Base-by-base conservation (phyloP, 2,797 vertebrate species). In the Hoplostethus atlanticus region DNA sequence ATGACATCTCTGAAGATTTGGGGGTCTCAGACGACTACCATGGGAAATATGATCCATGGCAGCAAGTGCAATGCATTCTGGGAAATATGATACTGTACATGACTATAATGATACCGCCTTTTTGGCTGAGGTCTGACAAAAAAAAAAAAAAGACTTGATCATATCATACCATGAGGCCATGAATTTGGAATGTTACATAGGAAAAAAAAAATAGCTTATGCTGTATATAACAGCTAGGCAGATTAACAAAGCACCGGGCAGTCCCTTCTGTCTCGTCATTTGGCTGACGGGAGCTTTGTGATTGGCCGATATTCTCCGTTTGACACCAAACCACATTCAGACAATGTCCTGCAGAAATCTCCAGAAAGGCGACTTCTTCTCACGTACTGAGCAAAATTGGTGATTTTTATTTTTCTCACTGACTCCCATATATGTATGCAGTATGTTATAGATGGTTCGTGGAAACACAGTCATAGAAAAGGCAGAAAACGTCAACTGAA, bases 31-130 rank as follows among this genome's bases (percentile, higher is more conserved):
- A 50, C 42, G 59, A 59, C 68, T 5, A 77, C 66, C 15, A n/a
- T 63, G 77, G 81, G 64, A 79, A 53, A 77, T 59, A 61, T 84
- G 80, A 90, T 80, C 47, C 76, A 89, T 84, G 81, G 71, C 61
- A 68, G 77, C 73, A 11, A 71, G 77, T 73, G 60, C 59, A 56
- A 61, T 71, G 66, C 70, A 84, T 87, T 77, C 85, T 64, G 75
- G 74, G 71, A 81, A 71, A 77, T 55, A 28, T 89, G 86, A 91
- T 21, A 21, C 21, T 21, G 21, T 84, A 13, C 85, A 92, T 91
- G 87, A 53, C 56, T 54, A 57, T 64, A 78, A 59, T 78, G 85
- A 83, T 81, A 75, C 21, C 31, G 21, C 83, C 84, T 79, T 77
- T 83, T 80, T 69, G 54, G 76, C 71, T 79, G 87, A 86, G 75